Conservation (phyloP, 2,888 invertebrate species). For the Monoplex corrugatus region DNA sequence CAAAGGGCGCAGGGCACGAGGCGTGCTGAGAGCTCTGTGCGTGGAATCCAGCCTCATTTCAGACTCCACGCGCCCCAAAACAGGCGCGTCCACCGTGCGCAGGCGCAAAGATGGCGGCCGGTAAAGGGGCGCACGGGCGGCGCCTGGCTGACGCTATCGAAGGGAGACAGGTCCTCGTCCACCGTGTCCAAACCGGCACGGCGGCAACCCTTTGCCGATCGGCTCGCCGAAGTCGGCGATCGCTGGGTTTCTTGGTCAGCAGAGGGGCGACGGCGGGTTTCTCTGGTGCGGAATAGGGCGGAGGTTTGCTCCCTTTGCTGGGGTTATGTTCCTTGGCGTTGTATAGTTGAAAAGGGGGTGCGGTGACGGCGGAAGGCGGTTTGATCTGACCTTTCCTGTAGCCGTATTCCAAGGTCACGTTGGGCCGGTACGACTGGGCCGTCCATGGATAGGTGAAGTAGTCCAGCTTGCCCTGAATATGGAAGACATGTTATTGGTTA, state of each 20-base stretch:
- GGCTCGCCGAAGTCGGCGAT: conserved; percentile 39
- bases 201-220: conserved; percentile 11
- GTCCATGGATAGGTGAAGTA: conserved; percentile 74
- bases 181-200: conserved; percentile 30
- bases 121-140: background rate
- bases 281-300: conserved; percentile 62
- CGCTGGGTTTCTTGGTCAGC: conserved; percentile 30
- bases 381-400: conserved; percentile 45
- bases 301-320: conserved; percentile 50
- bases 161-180: conserved; percentile 48
- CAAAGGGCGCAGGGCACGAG: conserved; percentile 20
- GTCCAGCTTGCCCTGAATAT: conserved; percentile 60
- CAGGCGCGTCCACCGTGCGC: conserved; percentile 43
- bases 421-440: conserved; percentile 61
- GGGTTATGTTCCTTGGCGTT: conserved; percentile 48
- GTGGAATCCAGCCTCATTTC: background rate
- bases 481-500: too few relatives aligned
- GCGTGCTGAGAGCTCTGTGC: conserved; percentile 45
- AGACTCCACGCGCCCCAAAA: background rate
- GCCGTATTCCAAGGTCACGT: conserved; percentile 16
- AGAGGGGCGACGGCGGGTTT: conserved; percentile 46
- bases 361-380: conserved; percentile 60
- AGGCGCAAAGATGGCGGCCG: conserved; percentile 42
- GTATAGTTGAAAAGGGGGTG: conserved; percentile 61
- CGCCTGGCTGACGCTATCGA: conserved; percentile 55